phyloP scores from a whole-genome alignment of 2,113 vertebrate species.

The Carassius gibelio region DNA sequence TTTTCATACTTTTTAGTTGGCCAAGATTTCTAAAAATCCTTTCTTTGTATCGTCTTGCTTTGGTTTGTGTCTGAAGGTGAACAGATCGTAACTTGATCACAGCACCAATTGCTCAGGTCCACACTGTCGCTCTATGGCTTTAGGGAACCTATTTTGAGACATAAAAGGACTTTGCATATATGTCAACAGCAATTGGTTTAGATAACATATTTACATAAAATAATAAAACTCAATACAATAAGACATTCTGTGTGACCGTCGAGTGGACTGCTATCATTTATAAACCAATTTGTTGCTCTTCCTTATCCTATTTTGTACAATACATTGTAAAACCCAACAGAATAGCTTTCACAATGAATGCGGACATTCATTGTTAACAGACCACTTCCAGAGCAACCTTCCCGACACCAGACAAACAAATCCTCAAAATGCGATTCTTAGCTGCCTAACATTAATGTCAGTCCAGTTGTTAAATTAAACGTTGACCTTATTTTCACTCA shows the following conservation, averaged over 20 bases:
- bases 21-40: neutral
- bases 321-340: neutral
- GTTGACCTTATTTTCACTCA: neutral
- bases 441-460: conserved; percentile 19
- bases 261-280: neutral
- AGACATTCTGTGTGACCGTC: neutral
- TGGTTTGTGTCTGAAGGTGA: no score
- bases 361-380: no score
- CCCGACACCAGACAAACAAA: neutral
- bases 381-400: neutral
- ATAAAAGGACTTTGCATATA: no score
- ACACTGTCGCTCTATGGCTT: no score
- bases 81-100: no score
- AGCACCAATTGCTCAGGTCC: no score
- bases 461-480: conserved; percentile 21
- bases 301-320: neutral
- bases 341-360: neutral
- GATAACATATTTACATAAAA: neutral
- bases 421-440: neutral
- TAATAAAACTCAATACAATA: neutral
- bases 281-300: neutral
- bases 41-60: neutral
- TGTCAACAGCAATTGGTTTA: neutral
- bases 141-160: no score
- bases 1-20: no score